phyloP scores from a whole-genome alignment of 2,113 vertebrate genomes.

The Xerus inauris region DNA sequence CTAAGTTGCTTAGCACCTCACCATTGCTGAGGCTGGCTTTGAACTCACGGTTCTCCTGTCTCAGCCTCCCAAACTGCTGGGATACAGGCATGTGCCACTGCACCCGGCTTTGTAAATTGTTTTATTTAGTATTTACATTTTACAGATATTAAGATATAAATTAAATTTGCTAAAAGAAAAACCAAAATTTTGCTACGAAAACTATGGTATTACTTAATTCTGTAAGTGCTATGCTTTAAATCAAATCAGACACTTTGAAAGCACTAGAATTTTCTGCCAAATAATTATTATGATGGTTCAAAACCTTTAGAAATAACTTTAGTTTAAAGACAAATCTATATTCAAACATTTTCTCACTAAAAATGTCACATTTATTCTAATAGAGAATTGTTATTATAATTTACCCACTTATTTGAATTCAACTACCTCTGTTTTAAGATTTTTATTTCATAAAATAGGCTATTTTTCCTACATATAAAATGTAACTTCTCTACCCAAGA shows the following conservation, averaged over 20 bases:
- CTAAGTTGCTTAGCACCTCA: too few relatives aligned
- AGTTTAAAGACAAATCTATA: neutral
- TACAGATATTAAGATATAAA: neutral
- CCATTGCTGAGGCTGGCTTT: too few relatives aligned
- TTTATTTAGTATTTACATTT: neutral
- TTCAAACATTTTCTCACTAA: neutral
- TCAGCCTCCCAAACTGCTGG: too few relatives aligned
- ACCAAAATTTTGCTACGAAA: neutral
- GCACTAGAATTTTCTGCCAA: neutral
- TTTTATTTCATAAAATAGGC: neutral
- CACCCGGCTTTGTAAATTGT: neutral
- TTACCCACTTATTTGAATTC: neutral
- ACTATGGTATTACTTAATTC: neutral
- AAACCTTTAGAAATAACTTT: neutral
- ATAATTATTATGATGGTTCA: neutral
- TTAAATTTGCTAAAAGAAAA: neutral
- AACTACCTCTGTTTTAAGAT: neutral
- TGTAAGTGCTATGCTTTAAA: neutral
- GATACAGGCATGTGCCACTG: too few relatives aligned
- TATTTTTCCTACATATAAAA: neutral
- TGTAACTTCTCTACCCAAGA: neutral
- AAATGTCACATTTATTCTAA: neutral
- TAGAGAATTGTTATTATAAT: neutral
- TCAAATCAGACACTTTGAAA: slow-evolving; percentile 7
- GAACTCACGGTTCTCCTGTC: too few relatives aligned